Evolutionary conservation across 2,113 vertebrate species (phyloP).

Genomic region (Hucho hucho): DNA sequence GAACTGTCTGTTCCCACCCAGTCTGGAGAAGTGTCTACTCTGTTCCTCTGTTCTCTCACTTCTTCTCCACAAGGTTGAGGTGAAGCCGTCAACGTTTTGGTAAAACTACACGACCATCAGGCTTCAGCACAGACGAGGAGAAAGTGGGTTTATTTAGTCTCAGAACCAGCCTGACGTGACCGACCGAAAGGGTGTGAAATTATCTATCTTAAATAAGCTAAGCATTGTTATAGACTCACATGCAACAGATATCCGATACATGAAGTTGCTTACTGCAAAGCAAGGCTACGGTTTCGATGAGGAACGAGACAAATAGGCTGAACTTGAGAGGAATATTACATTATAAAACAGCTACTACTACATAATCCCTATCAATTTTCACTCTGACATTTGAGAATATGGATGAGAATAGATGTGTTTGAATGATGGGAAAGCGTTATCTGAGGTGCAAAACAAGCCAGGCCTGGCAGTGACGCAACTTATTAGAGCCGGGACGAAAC

Average conservation of each 20-base stretch:
- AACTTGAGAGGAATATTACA: background rate
- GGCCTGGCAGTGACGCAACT: background rate
- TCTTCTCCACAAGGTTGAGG: too few species aligned
- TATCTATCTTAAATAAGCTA: background rate
- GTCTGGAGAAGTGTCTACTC: too few species aligned
- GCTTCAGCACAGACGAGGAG: too few species aligned
- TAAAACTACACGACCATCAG: too few species aligned
- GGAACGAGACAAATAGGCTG: background rate
- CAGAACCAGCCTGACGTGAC: background rate
- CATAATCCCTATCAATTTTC: slow-evolving; percentile 4
- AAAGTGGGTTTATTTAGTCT: background rate
- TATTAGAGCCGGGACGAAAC: background rate
- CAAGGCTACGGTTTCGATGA: background rate
- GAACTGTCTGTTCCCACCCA: too few species aligned
- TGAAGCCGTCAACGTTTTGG: too few species aligned
- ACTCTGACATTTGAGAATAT: background rate
- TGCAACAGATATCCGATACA: background rate
- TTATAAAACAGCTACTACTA: background rate
- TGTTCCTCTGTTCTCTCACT: too few species aligned
- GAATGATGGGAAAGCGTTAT: slow-evolving; percentile 5
- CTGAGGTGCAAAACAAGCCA: background rate
- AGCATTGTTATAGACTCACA: background rate
- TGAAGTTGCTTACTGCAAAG: background rate
- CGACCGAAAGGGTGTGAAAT: background rate
- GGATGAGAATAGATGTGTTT: background rate